Evolutionary conservation across 2,888 invertebrate genomes (phyloP).

Genomic region (Luperina nickerlii): DNA sequence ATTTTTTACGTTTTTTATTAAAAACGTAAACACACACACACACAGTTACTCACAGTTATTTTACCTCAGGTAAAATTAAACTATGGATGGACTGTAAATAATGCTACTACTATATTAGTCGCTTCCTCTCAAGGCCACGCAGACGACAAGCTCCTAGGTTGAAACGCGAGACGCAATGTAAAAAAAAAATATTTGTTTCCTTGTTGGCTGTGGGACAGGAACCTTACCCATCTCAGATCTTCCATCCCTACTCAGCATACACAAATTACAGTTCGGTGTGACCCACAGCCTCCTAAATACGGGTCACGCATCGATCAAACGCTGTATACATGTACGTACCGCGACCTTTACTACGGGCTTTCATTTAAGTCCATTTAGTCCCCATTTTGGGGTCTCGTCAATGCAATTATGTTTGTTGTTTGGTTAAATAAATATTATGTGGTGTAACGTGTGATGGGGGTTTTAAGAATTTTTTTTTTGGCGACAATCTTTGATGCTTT

Average conservation of each 20-base stretch:
- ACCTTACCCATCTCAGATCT: background rate
- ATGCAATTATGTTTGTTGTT: slow-evolving; percentile 64
- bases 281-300: slow-evolving; percentile 63
- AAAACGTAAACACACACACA: no score
- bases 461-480: background rate
- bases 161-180: no score
- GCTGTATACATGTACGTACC: slow-evolving; percentile 64
- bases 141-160: no score
- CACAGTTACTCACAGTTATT: no score
- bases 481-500: background rate
- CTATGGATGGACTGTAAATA: no score
- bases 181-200: background rate
- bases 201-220: background rate
- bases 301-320: slow-evolving; percentile 77
- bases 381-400: slow-evolving; percentile 67
- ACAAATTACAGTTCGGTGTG: slow-evolving; percentile 61
- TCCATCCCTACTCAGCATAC: background rate
- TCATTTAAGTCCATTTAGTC: slow-evolving; percentile 75
- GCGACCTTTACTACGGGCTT: slow-evolving; percentile 73
- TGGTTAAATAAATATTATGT: slow-evolving; percentile 22
- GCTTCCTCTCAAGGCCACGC: no score
- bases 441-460: slow-evolving; percentile 11
- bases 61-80: no score
- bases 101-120: no score
- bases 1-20: no score